phyloP scores from a whole-genome alignment of 2,113 vertebrate genomes.

The Aegithalos caudatus region DNA sequence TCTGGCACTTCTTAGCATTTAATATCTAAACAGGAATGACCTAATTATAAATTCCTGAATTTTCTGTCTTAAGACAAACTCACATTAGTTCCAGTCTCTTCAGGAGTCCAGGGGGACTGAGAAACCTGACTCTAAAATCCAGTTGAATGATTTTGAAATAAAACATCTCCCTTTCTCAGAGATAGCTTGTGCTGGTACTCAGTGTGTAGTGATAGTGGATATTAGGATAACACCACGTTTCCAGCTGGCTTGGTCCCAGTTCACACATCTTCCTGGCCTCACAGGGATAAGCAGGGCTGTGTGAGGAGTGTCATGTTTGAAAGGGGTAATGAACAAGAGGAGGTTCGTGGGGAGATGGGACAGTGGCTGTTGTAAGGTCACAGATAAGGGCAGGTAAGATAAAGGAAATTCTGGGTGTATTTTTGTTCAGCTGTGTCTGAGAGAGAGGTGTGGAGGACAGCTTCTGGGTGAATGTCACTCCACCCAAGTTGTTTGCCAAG shows the following conservation, averaged over 20 bases:
- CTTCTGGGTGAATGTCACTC: background rate
- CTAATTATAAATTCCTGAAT: background rate
- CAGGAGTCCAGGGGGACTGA: background rate
- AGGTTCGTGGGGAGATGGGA: background rate
- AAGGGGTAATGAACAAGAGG: background rate
- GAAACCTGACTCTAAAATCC: background rate
- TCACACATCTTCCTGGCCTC: background rate
- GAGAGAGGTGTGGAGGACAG: background rate
- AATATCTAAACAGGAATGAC: background rate
- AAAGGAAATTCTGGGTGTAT: background rate
- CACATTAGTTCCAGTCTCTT: background rate
- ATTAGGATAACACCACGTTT: background rate
- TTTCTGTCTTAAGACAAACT: background rate
- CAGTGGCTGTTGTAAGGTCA: background rate
- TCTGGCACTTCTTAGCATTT: background rate
- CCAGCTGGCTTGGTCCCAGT: background rate
- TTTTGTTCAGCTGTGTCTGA: background rate
- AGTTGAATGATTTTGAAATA: background rate
- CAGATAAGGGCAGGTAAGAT: fast-evolving
- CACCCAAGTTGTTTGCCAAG: background rate
- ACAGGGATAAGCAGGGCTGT: background rate
- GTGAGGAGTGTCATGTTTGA: background rate
- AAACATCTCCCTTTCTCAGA: background rate
- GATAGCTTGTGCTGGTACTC: background rate
- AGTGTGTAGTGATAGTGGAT: background rate